These are phyloP conservation scores for Geotrypetes seraphini DNA, from an alignment of 2,797 vertebrate genomes.

Conservation along the genomic window DNA sequence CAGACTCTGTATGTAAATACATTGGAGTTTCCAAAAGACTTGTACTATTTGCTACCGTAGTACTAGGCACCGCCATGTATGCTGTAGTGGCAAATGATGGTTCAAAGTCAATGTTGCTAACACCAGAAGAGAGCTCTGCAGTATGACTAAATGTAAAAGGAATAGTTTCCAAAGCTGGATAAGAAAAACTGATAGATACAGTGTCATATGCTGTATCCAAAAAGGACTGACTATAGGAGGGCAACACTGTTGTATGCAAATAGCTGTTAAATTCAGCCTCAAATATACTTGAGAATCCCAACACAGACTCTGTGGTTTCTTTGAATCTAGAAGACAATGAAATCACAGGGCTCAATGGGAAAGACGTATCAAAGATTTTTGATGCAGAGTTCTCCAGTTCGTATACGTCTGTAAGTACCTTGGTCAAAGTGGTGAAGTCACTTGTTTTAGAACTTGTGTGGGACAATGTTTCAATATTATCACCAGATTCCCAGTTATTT, in stretches of 20 bases:
- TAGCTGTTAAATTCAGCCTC: neutral
- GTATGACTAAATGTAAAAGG: conserved; percentile 26
- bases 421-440: conserved; percentile 48
- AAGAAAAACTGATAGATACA: conserved; percentile 35
- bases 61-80: neutral
- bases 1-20: conserved; percentile 21
- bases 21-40: neutral
- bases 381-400: conserved; percentile 62
- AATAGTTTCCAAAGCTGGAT: conserved; percentile 36
- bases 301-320: neutral
- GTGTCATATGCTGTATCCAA: conserved; percentile 23
- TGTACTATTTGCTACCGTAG: neutral
- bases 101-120: conserved; percentile 54
- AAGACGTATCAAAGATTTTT: conserved; percentile 63
- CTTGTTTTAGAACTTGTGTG: conserved; percentile 54
- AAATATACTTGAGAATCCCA: conserved; percentile 15
- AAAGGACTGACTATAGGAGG: conserved; percentile 24
- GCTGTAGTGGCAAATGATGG: conserved; percentile 41
- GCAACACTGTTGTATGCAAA: conserved; percentile 2
- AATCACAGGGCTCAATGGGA: conserved; percentile 63
- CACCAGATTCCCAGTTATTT: conserved; percentile 70
- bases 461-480: conserved; percentile 71
- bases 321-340: conserved; percentile 55
- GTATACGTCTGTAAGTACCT: conserved; percentile 44
- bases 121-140: conserved; percentile 42